phyloP scores from a whole-genome alignment of 2,113 vertebrate genomes.

The Bettongia penicillata region DNA sequence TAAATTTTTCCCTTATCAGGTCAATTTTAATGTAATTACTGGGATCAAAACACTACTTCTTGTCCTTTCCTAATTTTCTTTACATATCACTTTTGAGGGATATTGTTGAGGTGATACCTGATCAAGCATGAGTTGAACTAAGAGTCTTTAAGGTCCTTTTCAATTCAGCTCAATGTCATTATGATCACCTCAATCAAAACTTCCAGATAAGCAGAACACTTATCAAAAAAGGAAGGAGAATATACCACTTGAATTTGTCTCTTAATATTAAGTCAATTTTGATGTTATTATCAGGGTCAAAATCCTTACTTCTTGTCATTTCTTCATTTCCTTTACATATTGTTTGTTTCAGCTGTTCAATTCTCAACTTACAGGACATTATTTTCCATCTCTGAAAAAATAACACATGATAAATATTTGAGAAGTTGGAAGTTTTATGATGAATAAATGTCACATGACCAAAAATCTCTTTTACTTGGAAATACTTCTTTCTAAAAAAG shows the following conservation, averaged over 20 bases:
- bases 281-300: not conserved
- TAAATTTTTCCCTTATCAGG: not conserved
- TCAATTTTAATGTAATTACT: not conserved
- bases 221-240: not conserved
- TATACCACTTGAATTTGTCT: not conserved
- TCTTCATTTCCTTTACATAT: conserved; percentile 93
- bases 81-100: not conserved
- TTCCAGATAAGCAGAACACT: not conserved
- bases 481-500: not conserved
- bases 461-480: conserved; percentile 11
- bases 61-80: not conserved
- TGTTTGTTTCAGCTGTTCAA: conserved; percentile 96
- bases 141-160: not conserved
- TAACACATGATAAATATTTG: conserved; percentile 69
- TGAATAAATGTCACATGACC: conserved; percentile 36
- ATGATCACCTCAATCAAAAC: not conserved
- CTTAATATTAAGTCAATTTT: not conserved
- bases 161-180: not conserved
- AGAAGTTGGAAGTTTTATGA: conserved; percentile 33
- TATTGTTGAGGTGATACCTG: not conserved
- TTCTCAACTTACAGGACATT: conserved; percentile 97
- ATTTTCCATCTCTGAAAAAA: conserved; percentile 96
- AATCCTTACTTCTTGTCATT: conserved; percentile 91
- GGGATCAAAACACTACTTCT: not conserved
- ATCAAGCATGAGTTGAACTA: not conserved